Conservation (phyloP, 2,113 vertebrate species). For the Triplophysa tibetana region DNA sequence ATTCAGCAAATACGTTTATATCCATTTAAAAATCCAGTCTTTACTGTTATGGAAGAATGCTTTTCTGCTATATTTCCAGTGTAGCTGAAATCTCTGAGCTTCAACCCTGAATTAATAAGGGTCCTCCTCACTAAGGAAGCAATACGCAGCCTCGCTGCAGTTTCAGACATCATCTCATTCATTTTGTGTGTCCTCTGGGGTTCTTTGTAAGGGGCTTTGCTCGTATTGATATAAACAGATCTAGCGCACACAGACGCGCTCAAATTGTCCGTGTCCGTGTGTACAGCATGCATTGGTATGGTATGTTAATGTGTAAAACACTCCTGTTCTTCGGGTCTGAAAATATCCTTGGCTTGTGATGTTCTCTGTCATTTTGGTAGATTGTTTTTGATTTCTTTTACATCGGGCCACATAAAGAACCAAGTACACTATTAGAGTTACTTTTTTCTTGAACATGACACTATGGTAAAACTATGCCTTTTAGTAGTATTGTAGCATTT, state of each 20-base stretch:
- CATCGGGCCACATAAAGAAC: slow-evolving; percentile 2
- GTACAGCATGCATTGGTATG: slow-evolving; percentile 13
- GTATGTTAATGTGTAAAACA: slow-evolving; percentile 30
- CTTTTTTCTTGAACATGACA: not conserved
- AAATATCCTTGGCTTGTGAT: slow-evolving; percentile 25
- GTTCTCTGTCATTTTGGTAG: slow-evolving; percentile 9
- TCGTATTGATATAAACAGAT: slow-evolving; percentile 18
- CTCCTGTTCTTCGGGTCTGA: not conserved
- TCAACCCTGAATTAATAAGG: slow-evolving; percentile 30
- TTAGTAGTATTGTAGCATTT: too few species aligned
- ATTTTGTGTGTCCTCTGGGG: not conserved
- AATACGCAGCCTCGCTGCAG: not conserved
- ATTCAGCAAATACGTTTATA: slow-evolving; percentile 3
- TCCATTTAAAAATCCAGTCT: not conserved
- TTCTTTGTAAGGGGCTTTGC: not conserved
- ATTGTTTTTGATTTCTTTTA: slow-evolving; percentile 17
- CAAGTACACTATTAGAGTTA: not conserved
- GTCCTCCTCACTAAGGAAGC: slow-evolving; percentile 4
- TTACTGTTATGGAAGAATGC: not conserved
- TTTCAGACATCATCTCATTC: slow-evolving; percentile 4
- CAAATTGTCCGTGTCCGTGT: not conserved
- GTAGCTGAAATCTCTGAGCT: not conserved
- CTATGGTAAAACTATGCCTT: too few species aligned
- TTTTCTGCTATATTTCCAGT: not conserved
- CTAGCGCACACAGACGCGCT: not conserved